Percentiles rank a stretch among this genome's conserved stretches.
Conservation (phyloP, 2,888 invertebrate species). For the Hololepta plana region DNA sequence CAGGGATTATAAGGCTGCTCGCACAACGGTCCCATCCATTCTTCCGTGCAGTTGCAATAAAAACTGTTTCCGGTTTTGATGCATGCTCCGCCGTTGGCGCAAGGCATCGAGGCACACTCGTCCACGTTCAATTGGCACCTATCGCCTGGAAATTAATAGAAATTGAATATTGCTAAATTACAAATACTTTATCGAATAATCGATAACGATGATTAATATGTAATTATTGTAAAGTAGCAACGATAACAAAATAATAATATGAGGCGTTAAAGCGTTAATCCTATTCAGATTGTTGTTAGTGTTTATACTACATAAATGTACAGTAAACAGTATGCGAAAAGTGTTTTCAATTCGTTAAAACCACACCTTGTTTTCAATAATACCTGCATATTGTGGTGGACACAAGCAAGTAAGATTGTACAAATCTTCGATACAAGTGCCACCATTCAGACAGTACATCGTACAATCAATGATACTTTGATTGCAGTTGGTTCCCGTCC, state of each 20-base stretch:
- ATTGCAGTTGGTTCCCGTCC: conserved; percentile 42
- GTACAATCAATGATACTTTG: conserved; percentile 35
- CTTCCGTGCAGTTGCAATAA: conserved; percentile 36
- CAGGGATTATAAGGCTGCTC: conserved; percentile 38
- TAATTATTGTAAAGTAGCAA: conserved; percentile 3
- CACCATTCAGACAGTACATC: conserved; percentile 9
- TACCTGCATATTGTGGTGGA: too few species aligned
- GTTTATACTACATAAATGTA: too few species aligned
- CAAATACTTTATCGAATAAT: not conserved
- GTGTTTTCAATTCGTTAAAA: too few species aligned
- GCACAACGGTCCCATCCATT: conserved; percentile 38
- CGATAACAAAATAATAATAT: conserved; percentile 3
- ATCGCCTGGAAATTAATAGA: conserved; percentile 31
- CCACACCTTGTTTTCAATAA: too few species aligned
- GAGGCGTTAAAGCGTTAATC: too few species aligned
- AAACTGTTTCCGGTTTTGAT: conserved; percentile 32
- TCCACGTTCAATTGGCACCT: conserved; percentile 34
- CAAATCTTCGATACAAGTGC: conserved; percentile 4
- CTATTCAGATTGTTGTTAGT: too few species aligned
- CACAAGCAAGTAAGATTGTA: too few species aligned
- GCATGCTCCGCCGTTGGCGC: conserved; percentile 35
- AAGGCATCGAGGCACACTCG: conserved; percentile 31
- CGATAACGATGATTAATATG: not conserved
- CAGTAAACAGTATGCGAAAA: too few species aligned
- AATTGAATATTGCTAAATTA: not conserved